Percentiles rank a stretch among this genome's conserved stretches.
phyloP scores from a whole-genome alignment of 2,888 invertebrate genomes.

The Nipponacmea schrenckii region DNA sequence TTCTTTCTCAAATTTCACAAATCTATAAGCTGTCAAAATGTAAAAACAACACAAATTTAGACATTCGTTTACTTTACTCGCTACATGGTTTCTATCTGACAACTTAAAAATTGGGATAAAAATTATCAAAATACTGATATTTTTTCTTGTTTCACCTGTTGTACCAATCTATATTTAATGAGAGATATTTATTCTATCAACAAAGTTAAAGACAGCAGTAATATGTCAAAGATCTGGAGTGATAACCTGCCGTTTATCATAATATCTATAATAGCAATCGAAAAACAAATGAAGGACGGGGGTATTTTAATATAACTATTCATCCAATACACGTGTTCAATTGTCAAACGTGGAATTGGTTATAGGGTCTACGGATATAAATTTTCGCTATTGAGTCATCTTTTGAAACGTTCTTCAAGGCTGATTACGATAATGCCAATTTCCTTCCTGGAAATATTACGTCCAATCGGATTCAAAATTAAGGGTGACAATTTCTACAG shows the following conservation, averaged over 20 bases:
- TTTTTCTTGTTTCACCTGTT: slow-evolving; percentile 4
- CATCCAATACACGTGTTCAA: no score
- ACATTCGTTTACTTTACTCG: neutral
- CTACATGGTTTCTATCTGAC: slow-evolving; percentile 6
- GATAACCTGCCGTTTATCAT: neutral
- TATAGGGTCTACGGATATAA: no score
- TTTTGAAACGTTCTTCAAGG: no score
- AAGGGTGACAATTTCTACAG: no score
- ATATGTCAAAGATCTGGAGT: neutral
- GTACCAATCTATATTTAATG: neutral
- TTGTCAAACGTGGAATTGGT: no score
- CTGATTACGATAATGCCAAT: no score
- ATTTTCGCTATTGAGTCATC: no score
- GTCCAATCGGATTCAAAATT: no score
- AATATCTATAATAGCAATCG: slow-evolving; percentile 1
- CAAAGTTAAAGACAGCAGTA: slow-evolving; percentile 2
- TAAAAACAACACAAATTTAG: neutral
- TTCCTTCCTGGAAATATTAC: no score
- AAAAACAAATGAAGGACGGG: slow-evolving; percentile 3
- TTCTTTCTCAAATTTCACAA: neutral
- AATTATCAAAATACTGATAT: neutral
- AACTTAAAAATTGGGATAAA: slow-evolving; percentile 4
- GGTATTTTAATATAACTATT: neutral
- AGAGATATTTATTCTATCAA: slow-evolving; percentile 1
- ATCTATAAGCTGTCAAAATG: neutral